phyloP scores from a whole-genome alignment of 2,113 vertebrate genomes.

The Galeopterus variegatus region DNA sequence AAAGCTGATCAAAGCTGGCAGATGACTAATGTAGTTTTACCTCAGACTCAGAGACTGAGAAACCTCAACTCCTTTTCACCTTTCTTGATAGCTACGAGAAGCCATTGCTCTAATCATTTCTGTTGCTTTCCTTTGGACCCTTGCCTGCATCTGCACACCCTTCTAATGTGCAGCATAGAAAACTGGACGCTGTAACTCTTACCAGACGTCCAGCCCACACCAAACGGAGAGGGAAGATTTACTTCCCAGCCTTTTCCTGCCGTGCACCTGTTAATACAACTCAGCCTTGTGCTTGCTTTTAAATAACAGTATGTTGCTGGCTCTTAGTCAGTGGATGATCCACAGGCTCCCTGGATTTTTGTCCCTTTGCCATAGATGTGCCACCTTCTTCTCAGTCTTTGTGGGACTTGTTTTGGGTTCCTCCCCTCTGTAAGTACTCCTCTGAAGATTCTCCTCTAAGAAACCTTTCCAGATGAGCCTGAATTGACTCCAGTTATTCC shows the following conservation, averaged over 20 bases:
- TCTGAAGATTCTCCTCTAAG: constrained; percentile 27
- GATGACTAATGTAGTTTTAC: constrained; percentile 24
- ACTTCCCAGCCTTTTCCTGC: neutral
- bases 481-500: constrained; percentile 40
- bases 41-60: constrained; percentile 41
- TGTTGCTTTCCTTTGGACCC: constrained; percentile 65
- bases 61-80: constrained; percentile 55
- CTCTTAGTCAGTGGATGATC: neutral
- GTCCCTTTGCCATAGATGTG: neutral
- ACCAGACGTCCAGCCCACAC: neutral
- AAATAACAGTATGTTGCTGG: neutral
- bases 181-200: neutral
- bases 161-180: constrained; percentile 20
- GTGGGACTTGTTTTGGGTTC: neutral
- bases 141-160: neutral
- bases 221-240: constrained; percentile 18
- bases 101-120: constrained; percentile 40
- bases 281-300: neutral
- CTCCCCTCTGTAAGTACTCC: neutral
- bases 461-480: constrained; percentile 54
- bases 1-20: constrained; percentile 58
- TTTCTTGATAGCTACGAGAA: constrained; percentile 51
- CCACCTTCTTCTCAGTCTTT: neutral
- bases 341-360: constrained; percentile 2
- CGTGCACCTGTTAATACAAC: neutral